Conservation (phyloP, 2,797 vertebrate genomes). For the Spinus olivaceus region DNA sequence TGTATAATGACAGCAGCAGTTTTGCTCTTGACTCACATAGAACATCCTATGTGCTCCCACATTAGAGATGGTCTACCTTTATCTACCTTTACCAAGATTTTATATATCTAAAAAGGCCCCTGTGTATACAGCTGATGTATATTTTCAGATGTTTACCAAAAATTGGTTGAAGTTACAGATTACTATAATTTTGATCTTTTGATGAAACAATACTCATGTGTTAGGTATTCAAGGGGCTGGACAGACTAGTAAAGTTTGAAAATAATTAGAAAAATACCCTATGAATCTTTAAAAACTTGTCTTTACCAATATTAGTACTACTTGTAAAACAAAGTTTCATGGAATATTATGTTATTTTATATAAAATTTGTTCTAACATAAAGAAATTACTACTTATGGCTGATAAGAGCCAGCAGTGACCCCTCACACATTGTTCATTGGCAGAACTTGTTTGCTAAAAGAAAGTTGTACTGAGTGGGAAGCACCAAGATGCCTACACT, state of each 20-base stretch:
- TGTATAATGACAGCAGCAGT: background rate
- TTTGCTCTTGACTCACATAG: background rate
- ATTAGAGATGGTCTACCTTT: background rate
- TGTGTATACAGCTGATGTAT: background rate
- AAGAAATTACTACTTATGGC: background rate
- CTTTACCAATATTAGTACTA: background rate
- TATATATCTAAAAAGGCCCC: background rate
- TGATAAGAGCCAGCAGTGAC: background rate
- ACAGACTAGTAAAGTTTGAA: background rate
- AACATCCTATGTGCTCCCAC: background rate
- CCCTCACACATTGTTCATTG: constrained; percentile 16
- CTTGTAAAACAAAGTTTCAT: background rate
- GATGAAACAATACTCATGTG: background rate
- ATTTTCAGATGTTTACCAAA: background rate
- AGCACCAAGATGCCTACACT: constrained; percentile 52
- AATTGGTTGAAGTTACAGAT: background rate
- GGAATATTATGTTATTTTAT: background rate
- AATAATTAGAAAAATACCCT: background rate
- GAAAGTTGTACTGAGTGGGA: constrained; percentile 51
- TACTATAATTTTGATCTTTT: background rate
- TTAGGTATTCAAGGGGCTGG: background rate
- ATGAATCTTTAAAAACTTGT: background rate
- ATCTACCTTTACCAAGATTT: background rate
- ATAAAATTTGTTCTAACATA: background rate
- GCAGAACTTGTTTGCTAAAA: constrained; percentile 25